These are phyloP conservation scores for Dolichallabes microphthalmus DNA, from an alignment of 2,113 vertebrate species.

Conservation along the genomic window DNA sequence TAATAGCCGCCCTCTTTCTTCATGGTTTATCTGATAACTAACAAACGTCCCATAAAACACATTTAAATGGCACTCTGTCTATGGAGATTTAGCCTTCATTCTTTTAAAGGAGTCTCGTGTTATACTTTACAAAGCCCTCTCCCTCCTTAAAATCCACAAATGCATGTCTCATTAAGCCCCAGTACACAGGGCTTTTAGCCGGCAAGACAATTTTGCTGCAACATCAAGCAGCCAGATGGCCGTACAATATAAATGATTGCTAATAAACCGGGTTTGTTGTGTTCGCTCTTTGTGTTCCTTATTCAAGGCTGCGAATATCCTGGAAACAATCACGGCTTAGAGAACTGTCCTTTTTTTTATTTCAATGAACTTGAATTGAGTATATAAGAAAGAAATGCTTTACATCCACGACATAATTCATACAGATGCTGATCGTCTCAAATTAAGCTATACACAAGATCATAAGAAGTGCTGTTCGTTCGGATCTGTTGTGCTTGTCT, in stretches of 20 bases:
- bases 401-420: not conserved
- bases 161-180: constrained; percentile 10
- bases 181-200: constrained; percentile 3
- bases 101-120: not conserved
- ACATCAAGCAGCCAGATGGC: constrained; percentile 16
- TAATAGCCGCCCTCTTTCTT: not conserved
- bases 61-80: not conserved
- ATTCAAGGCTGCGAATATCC: not conserved
- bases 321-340: not conserved
- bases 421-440: not conserved
- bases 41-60: not conserved
- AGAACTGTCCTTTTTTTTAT: constrained; percentile 29
- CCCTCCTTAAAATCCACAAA: not conserved
- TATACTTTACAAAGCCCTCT: not conserved
- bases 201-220: constrained; percentile 19
- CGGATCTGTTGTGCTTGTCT: not conserved
- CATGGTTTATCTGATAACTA: not conserved
- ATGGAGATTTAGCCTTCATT: not conserved
- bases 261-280: not conserved
- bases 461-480: not conserved
- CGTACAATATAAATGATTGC: constrained; percentile 9
- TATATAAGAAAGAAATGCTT: constrained; percentile 18
- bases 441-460: not conserved
- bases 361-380: not conserved
- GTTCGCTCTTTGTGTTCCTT: not conserved